Evolutionary conservation across 1,140 invertebrate genomes (phyloP).

Genomic region (Homarus americanus): DNA sequence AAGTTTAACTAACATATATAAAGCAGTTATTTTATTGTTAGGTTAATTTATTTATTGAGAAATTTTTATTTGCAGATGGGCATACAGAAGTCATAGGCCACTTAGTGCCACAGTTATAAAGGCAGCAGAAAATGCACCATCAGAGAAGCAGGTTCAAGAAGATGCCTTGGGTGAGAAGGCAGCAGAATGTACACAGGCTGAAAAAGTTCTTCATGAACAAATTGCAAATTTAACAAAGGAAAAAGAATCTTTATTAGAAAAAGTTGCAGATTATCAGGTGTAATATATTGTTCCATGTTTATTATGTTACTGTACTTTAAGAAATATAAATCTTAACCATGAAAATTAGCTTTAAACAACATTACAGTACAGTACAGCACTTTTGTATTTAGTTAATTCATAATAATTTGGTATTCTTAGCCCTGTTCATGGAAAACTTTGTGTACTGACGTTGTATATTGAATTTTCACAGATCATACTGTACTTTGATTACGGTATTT

Average conservation of each 20-base stretch:
- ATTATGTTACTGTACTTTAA: no score
- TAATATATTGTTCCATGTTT: no score
- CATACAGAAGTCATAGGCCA: slow-evolving; percentile 13
- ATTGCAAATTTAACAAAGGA: slow-evolving; percentile 30
- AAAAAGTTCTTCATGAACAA: slow-evolving; percentile 15
- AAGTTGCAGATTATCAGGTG: slow-evolving; percentile 38
- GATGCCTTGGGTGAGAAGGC: background rate
- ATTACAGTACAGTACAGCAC: background rate
- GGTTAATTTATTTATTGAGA: background rate
- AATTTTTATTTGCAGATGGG: slow-evolving; percentile 25
- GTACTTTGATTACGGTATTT: no score
- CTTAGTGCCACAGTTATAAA: slow-evolving; percentile 14
- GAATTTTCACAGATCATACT: no score
- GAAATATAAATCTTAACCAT: no score
- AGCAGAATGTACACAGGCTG: background rate
- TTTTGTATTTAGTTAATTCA: no score
- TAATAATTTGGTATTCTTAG: no score
- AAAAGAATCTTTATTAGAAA: slow-evolving; percentile 21
- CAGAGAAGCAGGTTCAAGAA: slow-evolving; percentile 11
- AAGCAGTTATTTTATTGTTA: background rate
- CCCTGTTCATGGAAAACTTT: no score
- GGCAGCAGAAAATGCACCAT: background rate
- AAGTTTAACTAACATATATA: background rate
- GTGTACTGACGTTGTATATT: no score
- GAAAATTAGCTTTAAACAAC: no score